These are phyloP conservation scores for Baronia brevicornis DNA, from an alignment of 2,888 invertebrate genomes.

Conservation along the genomic window DNA sequence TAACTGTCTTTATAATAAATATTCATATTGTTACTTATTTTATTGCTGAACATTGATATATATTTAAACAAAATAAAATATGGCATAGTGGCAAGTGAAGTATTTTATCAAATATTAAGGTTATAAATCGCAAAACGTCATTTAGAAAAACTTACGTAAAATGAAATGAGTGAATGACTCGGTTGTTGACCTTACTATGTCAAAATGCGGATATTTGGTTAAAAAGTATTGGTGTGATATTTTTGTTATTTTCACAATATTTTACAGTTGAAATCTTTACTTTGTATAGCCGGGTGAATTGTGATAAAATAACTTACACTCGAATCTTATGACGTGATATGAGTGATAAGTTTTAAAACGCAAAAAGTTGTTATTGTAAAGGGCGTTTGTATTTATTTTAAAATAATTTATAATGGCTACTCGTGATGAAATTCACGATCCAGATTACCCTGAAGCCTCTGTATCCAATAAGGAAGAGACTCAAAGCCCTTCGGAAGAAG, in stretches of 20 bases:
- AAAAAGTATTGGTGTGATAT: conserved; percentile 32
- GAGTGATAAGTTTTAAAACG: conserved; percentile 14
- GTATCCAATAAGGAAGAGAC: conserved; percentile 38
- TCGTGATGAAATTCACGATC: conserved; percentile 75
- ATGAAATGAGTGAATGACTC: too few relatives aligned
- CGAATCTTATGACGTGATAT: conserved; percentile 20
- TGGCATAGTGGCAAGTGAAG: too few relatives aligned
- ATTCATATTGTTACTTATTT: too few relatives aligned
- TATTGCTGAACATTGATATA: too few relatives aligned
- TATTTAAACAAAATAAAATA: too few relatives aligned
- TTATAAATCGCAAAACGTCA: too few relatives aligned
- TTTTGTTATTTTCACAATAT: conserved; percentile 32
- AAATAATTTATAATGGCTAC: conserved; percentile 48
- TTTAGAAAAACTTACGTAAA: conserved; percentile 23
- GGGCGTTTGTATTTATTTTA: conserved; percentile 41
- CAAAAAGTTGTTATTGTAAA: conserved; percentile 18
- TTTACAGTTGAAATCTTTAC: conserved; percentile 9
- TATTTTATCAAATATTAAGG: too few relatives aligned
- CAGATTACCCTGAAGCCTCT: conserved; percentile 68
- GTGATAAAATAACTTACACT: conserved; percentile 17
- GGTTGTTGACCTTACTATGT: conserved; percentile 65
- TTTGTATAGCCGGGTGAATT: conserved; percentile 20
- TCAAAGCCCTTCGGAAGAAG: conserved; percentile 41
- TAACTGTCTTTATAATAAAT: too few relatives aligned
- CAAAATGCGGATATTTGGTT: conserved; percentile 54